Evolutionary conservation across 2,888 invertebrate species (phyloP), one percentile per base, ranked within the genome.

Genomic region (Polia nebulosa): DNA sequence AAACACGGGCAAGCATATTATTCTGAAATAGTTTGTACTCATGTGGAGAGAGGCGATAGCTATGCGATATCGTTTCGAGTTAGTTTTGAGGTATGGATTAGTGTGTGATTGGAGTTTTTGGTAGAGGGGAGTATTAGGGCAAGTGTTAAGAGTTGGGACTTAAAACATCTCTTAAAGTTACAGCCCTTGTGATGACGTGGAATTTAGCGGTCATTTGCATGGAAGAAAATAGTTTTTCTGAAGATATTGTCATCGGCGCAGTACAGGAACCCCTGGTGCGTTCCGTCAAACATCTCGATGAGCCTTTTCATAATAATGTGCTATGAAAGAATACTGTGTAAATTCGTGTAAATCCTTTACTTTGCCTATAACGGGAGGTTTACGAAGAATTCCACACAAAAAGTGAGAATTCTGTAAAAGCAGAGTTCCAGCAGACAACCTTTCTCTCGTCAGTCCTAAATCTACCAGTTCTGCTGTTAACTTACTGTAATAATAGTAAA

Each of bases 1-100:
- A 91, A 92, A 91, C 91, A 89, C 81, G 78, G 78, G 84, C 88
- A 75, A 84, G 87, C 88, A 85, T 88, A 91, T 89, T 92, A 91
- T 90, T 88, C 84, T 80, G 81, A 87, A 89, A 89, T 86, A 78
- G 75, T 75, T 71, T 65, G 52, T 63, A 27, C 15, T 13, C 27
- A 59, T 22, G 20, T 8, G 27, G 52, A 47, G 29, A 27, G 15
- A 36, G 22, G 59, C 52, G 47, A 72, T 56, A 51, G 63, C 49
- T 51, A 63, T 52, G 62, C 36, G 49, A 49, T 61, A 60, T 29
- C 49, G 39, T 60, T 52, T 56, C n/a, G 20, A 15, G 15, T 36
- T 27, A 20, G 52, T 57, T 29, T 72, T 45, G 32, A 56, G 25
- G 20, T 39, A 63, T 41, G 9, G 34, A 15, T 59, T 34, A 2